Conservation (phyloP, 2,797 vertebrate genomes). For the Falco concolor region DNA sequence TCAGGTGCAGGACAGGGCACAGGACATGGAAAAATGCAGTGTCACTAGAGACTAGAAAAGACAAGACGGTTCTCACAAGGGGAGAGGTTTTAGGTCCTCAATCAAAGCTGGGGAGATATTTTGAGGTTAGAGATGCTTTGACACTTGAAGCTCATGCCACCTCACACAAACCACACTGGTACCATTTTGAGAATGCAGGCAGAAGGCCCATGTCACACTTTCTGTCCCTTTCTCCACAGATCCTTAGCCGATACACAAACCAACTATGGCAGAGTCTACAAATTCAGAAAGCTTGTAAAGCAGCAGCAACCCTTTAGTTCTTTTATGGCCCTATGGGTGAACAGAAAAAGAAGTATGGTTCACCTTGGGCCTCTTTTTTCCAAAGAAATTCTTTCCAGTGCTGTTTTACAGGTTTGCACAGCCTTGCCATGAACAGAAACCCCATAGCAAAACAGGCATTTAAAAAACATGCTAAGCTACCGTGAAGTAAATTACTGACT, state of each 20-base stretch:
- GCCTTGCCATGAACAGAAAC: constrained; percentile 6
- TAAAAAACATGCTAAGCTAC: constrained; percentile 35
- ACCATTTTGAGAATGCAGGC: background rate
- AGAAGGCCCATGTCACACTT: background rate
- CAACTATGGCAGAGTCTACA: background rate
- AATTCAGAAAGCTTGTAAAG: background rate
- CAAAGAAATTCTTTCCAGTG: constrained; percentile 58
- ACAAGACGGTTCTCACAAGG: background rate
- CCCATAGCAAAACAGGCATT: constrained; percentile 8
- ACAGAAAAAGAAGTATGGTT: background rate
- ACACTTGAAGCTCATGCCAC: background rate
- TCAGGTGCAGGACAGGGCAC: background rate
- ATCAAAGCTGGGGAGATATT: background rate
- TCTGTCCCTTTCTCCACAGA: background rate
- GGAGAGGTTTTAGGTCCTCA: background rate
- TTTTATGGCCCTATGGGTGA: background rate
- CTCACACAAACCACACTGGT: background rate
- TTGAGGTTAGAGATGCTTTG: background rate
- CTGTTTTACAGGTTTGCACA: constrained; percentile 42
- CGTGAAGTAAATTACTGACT: constrained; percentile 41
- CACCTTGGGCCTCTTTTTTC: constrained; percentile 16
- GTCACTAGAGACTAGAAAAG: background rate
- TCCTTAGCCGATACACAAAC: background rate
- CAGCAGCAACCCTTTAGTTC: background rate
- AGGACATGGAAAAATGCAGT: background rate